A percentile compares a stretch with the other conserved stretches of the same genome.
phyloP scores from a whole-genome alignment of 2,113 vertebrate species.

The Gobiocypris rarus region DNA sequence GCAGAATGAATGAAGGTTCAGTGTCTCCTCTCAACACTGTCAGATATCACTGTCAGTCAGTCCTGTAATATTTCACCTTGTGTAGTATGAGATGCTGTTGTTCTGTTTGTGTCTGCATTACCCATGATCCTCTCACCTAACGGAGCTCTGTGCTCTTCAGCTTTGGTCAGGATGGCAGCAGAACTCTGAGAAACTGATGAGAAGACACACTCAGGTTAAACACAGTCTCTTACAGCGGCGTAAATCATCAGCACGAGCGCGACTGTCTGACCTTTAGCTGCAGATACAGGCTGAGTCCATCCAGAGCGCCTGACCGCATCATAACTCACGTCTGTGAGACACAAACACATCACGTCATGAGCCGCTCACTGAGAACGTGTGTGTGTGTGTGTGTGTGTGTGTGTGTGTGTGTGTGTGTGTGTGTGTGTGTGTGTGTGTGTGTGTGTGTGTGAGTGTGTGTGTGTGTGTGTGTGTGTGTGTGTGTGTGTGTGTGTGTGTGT shows the following conservation, averaged over 20 bases:
- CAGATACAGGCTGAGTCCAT: conserved; percentile 81
- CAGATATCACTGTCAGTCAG: too few species aligned
- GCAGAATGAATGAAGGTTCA: too few species aligned
- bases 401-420: neutral
- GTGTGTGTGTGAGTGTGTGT: too few species aligned
- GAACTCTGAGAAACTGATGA: conserved; percentile 79
- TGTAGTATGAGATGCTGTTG: too few species aligned
- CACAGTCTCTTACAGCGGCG: neutral
- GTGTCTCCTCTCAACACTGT: too few species aligned
- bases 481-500: too few species aligned
- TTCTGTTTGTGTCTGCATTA: neutral
- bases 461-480: too few species aligned
- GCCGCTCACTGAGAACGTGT: neutral
- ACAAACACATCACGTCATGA: neutral
- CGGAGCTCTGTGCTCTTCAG: conserved; percentile 86
- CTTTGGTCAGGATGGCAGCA: conserved; percentile 84
- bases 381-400: neutral
- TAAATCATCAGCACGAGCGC: neutral
- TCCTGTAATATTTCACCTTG: too few species aligned
- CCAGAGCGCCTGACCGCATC: conserved; percentile 84
- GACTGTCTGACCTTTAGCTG: conserved; percentile 80
- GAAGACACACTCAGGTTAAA: conserved; percentile 28
- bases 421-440: neutral
- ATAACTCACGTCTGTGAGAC: conserved; percentile 80
- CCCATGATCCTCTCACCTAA: conserved; percentile 72